A percentile compares a stretch with the other conserved stretches of the same genome.
phyloP scores from a whole-genome alignment of 2,797 vertebrate genomes.

The Chelidonichthys spinosus region DNA sequence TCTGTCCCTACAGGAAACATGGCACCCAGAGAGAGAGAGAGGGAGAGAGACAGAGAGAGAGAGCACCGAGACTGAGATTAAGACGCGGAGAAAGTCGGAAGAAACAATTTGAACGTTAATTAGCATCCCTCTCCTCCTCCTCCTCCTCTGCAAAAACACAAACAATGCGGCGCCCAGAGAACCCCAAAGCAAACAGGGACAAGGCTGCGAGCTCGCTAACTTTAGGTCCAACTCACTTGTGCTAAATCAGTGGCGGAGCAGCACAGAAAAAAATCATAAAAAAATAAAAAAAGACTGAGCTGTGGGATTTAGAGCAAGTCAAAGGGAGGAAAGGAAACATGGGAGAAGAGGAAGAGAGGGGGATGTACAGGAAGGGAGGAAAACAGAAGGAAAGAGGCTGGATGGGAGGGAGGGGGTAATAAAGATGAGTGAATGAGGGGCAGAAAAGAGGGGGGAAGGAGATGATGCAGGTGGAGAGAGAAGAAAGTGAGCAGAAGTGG shows the following conservation, averaged over 20 bases:
- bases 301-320: constrained; percentile 62
- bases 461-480: not conserved
- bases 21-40: constrained; percentile 19
- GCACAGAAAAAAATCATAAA: constrained; percentile 28
- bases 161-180: constrained; percentile 58
- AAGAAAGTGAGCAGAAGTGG: not conserved
- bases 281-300: constrained; percentile 25
- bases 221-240: constrained; percentile 54
- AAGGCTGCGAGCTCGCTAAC: constrained; percentile 52
- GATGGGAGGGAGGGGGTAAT: not conserved
- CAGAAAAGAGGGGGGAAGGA: not conserved
- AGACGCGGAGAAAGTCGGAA: constrained; percentile 32
- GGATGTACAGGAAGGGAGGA: not conserved
- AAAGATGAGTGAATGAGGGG: not conserved
- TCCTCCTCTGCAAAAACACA: constrained; percentile 32
- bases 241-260: constrained; percentile 59
- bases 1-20: constrained; percentile 63
- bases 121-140: constrained; percentile 69
- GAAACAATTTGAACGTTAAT: constrained; percentile 72
- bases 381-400: not conserved
- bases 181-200: constrained; percentile 60
- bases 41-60: constrained; percentile 13
- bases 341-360: not conserved
- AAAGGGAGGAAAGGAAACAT: constrained; percentile 22
- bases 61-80: constrained; percentile 39